phyloP scores from a whole-genome alignment of 2,113 vertebrate species.

The Ivindomyrus marchei region DNA sequence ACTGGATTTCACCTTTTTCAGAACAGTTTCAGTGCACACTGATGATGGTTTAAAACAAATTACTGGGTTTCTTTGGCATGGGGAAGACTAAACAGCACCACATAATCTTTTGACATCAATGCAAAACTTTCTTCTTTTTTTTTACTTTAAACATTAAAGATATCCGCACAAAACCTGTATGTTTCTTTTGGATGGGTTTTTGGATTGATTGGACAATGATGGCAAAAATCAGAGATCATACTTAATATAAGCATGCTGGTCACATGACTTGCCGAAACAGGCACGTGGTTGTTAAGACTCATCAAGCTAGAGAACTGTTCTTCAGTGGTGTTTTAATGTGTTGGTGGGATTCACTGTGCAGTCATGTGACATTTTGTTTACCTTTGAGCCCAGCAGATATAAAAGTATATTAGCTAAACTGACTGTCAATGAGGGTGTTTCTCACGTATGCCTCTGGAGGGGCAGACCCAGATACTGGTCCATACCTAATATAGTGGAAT shows the following conservation, averaged over 20 bases:
- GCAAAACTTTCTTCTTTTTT: slow-evolving; percentile 32
- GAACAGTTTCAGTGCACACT: slow-evolving; percentile 21
- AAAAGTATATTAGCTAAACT: neutral
- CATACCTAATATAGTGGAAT: slow-evolving; percentile 46
- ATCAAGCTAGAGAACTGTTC: neutral
- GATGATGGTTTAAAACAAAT: neutral
- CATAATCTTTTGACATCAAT: slow-evolving; percentile 31
- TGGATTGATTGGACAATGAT: slow-evolving; percentile 14
- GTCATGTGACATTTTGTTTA: neutral
- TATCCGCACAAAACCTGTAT: slow-evolving; percentile 47
- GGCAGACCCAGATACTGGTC: slow-evolving; percentile 27
- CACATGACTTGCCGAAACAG: slow-evolving; percentile 4
- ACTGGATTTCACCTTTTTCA: neutral
- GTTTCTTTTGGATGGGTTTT: slow-evolving; percentile 7
- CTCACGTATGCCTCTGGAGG: neutral
- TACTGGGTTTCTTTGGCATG: neutral
- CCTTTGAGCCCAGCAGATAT: neutral
- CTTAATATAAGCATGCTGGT: slow-evolving; percentile 62
- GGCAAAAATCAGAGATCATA: slow-evolving; percentile 34
- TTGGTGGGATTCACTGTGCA: slow-evolving; percentile 2
- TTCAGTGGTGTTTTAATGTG: neutral
- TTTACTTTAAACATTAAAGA: slow-evolving; percentile 68
- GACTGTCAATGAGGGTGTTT: neutral
- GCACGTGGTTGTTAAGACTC: neutral
- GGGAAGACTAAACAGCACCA: neutral